Percentiles rank a stretch among this genome's conserved stretches.
These are phyloP conservation scores for Ectropis crepuscularia DNA, from an alignment of 2,888 invertebrate genomes.

Conservation along the genomic window DNA sequence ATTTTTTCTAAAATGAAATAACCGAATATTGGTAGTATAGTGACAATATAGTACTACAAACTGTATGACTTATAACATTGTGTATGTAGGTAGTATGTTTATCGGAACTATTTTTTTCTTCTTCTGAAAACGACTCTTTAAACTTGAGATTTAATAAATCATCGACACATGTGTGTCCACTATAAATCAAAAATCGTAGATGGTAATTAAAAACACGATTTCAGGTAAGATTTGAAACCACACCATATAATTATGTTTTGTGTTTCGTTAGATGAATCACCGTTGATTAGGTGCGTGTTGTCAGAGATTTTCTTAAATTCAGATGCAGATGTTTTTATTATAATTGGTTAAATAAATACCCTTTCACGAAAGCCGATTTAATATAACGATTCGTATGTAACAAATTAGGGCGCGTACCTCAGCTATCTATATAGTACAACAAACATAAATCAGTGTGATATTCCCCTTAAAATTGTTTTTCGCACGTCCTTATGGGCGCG, in stretches of 20 bases:
- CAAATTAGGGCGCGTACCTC: slow-evolving; percentile 61
- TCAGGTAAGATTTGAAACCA: slow-evolving; percentile 74
- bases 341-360: slow-evolving; percentile 71
- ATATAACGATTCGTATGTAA: slow-evolving; percentile 51
- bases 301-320: slow-evolving; percentile 60
- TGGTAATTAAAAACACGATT: slow-evolving; percentile 80
- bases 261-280: slow-evolving; percentile 81
- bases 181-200: slow-evolving; percentile 74
- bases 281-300: slow-evolving; percentile 73
- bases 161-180: slow-evolving; percentile 67
- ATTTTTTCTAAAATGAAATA: too few species aligned
- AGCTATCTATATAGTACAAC: slow-evolving; percentile 43
- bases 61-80: too few species aligned
- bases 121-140: slow-evolving; percentile 5
- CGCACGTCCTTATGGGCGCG: slow-evolving; percentile 80
- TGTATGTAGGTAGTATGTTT: too few species aligned
- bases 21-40: too few species aligned
- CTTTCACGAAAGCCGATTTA: slow-evolving; percentile 63
- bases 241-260: slow-evolving; percentile 79
- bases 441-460: slow-evolving; percentile 74
- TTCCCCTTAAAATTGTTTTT: slow-evolving; percentile 78
- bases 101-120: background rate
- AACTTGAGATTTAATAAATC: slow-evolving; percentile 64
- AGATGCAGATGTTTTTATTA: slow-evolving; percentile 78
- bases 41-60: too few species aligned